Conservation (phyloP, 2,113 vertebrate species). For the Columba livia region DNA sequence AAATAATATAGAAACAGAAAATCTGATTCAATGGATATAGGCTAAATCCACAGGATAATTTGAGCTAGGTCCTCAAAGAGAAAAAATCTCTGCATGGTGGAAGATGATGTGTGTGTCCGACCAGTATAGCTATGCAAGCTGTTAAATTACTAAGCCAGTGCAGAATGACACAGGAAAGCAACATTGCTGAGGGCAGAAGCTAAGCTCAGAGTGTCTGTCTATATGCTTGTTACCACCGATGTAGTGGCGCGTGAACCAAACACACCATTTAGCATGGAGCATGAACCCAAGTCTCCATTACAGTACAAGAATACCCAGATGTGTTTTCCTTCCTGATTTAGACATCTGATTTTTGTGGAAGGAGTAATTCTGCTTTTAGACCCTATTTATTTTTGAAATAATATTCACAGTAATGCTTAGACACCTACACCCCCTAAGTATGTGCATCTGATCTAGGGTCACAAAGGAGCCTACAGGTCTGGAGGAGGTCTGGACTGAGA, state of each 20-base stretch:
- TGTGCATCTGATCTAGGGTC: not conserved
- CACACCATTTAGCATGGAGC: not conserved
- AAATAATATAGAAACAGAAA: not conserved
- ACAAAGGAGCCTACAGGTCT: not conserved
- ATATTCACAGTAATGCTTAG: not conserved
- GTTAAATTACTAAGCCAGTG: not conserved
- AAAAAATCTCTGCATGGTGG: not conserved
- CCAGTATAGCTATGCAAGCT: not conserved
- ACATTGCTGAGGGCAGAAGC: not conserved
- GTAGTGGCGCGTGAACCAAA: accelerated
- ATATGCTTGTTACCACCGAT: not conserved
- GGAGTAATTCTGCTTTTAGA: not conserved
- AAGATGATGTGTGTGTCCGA: not conserved
- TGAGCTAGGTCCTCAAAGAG: not conserved
- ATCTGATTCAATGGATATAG: not conserved
- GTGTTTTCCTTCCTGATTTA: not conserved
- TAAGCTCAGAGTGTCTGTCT: not conserved
- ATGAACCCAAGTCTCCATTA: not conserved
- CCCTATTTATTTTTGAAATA: not conserved
- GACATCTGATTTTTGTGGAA: not conserved
- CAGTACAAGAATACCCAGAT: not conserved
- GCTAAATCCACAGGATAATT: not conserved
- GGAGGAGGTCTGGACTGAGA: not conserved
- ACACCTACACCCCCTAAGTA: not conserved
- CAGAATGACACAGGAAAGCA: not conserved